Evolutionary conservation across 2,797 vertebrate species (phyloP).

Genomic region (Florisuga fusca): DNA sequence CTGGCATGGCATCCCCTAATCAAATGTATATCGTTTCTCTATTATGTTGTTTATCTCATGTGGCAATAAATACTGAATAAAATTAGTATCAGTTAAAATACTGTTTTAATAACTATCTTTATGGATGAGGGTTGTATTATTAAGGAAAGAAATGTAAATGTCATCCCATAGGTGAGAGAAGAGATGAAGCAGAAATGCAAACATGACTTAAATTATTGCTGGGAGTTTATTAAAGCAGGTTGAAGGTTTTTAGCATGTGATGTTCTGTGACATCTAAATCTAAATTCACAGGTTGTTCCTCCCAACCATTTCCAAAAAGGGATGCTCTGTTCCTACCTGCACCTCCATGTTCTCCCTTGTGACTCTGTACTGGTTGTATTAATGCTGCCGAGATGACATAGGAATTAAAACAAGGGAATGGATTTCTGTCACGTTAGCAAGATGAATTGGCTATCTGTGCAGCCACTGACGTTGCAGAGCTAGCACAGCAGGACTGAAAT

Average conservation of each 20-base stretch:
- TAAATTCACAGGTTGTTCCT: neutral
- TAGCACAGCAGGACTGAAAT: neutral
- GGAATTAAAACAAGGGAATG: slow-evolving; percentile 55
- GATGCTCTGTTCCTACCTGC: neutral
- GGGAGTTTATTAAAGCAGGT: neutral
- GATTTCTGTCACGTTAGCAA: slow-evolving; percentile 52
- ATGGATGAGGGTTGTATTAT: neutral
- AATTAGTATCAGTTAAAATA: neutral
- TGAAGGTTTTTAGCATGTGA: neutral
- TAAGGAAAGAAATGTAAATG: neutral
- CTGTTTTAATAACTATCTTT: neutral
- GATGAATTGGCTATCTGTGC: neutral
- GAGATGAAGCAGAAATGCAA: neutral
- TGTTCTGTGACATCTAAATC: neutral
- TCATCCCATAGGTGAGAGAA: neutral
- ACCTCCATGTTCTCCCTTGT: neutral
- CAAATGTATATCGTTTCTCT: neutral
- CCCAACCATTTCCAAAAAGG: neutral
- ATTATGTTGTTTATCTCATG: neutral
- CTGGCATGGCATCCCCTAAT: neutral
- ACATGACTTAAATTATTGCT: neutral
- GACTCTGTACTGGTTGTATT: neutral
- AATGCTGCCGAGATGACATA: slow-evolving; percentile 6
- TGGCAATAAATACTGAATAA: neutral
- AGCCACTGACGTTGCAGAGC: slow-evolving; percentile 21